Base-by-base conservation (phyloP, 1,140 invertebrate species). In the Dreissena polymorpha region DNA sequence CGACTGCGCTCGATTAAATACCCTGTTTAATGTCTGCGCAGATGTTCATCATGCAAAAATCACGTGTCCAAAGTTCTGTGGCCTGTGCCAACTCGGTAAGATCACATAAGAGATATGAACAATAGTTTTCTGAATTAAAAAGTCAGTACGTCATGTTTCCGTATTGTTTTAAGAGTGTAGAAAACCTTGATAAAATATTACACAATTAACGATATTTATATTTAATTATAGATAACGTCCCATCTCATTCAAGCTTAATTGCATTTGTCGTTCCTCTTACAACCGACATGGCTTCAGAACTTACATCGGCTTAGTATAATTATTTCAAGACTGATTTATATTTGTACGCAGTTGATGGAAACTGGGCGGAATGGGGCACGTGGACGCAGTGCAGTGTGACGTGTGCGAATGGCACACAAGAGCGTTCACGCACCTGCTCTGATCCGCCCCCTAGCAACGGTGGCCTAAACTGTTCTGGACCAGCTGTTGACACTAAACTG, bases 361-460 rank as follows among this genome's bases (percentile, higher is more conserved):
- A 50, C 8, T 90, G 85, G 81, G 60, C 57, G 14, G 55, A 55
- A 0, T 90, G 89, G 89, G 49, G 64, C 10, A 6, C 12, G 3
- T 90, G 88, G 87, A 73, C 82, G 16, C 60, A 14, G 8, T 90
- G 89, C 70, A 85, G 83, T 12, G 75, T 83, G 21, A 83, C 85
- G 10, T 90, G 89, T 74, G 89, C 86, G 25, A 18, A 27, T 0
- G 89, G 89, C 0, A 77, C 71, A 10, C 80, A 86, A 29, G 65
- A 67, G 12, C 16, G 88, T 21, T 27, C n/a, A 7, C 74, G 88
- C 12, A 73, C 60, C 12, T 89, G 88, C 67, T 65, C 53, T 3
- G 60, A 70, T 18, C 88, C 88, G 0, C 49, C 10, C 14, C 87
- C 88, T 14, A n/a, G 53, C 49, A 60, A 83, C 65, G 88, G 85